Evolutionary conservation across 1,140 invertebrate species (phyloP).

Genomic region (Euura lappo): DNA sequence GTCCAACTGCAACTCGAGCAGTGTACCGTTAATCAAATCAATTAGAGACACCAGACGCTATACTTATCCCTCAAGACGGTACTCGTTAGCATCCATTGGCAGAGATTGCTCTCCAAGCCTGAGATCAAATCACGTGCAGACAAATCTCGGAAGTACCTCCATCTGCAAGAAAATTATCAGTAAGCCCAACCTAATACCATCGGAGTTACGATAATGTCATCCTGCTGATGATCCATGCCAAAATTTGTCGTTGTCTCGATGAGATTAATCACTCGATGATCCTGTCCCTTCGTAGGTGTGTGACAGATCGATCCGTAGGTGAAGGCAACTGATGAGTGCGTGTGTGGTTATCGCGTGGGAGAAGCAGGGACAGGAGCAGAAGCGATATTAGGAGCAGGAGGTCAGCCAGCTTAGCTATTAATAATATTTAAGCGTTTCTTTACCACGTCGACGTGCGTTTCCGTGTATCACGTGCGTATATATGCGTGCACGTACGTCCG

Average conservation of each 20-base stretch:
- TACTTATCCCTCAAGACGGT: not conserved
- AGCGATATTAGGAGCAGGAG: conserved; percentile 5
- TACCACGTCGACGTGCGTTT: conserved; percentile 8
- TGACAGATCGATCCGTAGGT: not conserved
- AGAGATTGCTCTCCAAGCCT: not conserved
- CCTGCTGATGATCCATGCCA: too few species aligned
- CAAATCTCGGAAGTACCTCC: not conserved
- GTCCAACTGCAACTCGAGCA: not conserved
- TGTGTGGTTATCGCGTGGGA: not conserved
- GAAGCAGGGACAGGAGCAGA: not conserved
- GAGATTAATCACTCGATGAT: too few species aligned
- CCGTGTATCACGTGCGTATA: not conserved
- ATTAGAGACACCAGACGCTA: not conserved
- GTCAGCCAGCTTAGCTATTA: conserved; percentile 3
- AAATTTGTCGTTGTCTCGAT: too few species aligned
- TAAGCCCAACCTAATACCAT: too few species aligned
- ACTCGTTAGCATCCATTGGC: not conserved
- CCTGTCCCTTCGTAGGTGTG: too few species aligned
- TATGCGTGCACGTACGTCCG: conserved; percentile 9
- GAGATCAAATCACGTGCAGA: not conserved
- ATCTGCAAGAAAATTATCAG: not conserved
- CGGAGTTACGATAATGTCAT: too few species aligned
- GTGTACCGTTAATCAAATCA: conserved; percentile 6
- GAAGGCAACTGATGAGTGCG: too few species aligned
- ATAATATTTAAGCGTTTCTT: conserved; percentile 5